Base-by-base conservation (phyloP, 2,797 vertebrate genomes). In the Spondyliosoma cantharus region DNA sequence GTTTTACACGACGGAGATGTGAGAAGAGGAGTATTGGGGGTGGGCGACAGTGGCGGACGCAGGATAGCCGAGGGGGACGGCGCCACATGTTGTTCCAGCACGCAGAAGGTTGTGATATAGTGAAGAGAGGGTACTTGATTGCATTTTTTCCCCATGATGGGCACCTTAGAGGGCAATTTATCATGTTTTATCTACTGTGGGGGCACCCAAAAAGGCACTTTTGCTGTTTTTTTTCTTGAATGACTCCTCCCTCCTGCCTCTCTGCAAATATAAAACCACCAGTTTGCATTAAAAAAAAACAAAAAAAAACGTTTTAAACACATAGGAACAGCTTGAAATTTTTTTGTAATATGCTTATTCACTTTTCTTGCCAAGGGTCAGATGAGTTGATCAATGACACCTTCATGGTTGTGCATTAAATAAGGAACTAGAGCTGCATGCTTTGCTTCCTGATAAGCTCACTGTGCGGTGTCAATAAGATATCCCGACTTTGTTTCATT, bases 1-100 rank as follows among this genome's bases (percentile, higher is more conserved):
- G 53, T 80, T 82, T 78, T 75, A 84, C 66, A 80, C 57, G 75
- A 69, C 71, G 73, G 74, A 86, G 77, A 80, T 64, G 62, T 29
- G 54, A 69, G 61, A 17, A 29, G 49, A 66, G 66, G 42, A 54
- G 65, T 37, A 56, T n/a, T 22, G 54, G 13, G 22, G 48, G 50
- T 68, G 69, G 52, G 16, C 17, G 32, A 74, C 76, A 37, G 32
- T 37, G 32, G 32, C 6, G 32, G 32, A 8, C 32, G 6, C 32
- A 7, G 32, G 32, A 7, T 32, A 32, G 8, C 9, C 1, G 32
- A 37, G 7, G 8, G 32, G 32, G 2, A 37, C 32, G 32, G 32
- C 32, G 32, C 32, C 32, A 32, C 32, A 32, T 32, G 6, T 32
- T 32, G 32, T 32, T 32, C 32, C 32, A 32, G 32, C 7, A 32